Evolutionary conservation across 2,797 vertebrate species (phyloP), one percentile per base, ranked within the genome.

Genomic region (Amblyopsis hoosieri): DNA sequence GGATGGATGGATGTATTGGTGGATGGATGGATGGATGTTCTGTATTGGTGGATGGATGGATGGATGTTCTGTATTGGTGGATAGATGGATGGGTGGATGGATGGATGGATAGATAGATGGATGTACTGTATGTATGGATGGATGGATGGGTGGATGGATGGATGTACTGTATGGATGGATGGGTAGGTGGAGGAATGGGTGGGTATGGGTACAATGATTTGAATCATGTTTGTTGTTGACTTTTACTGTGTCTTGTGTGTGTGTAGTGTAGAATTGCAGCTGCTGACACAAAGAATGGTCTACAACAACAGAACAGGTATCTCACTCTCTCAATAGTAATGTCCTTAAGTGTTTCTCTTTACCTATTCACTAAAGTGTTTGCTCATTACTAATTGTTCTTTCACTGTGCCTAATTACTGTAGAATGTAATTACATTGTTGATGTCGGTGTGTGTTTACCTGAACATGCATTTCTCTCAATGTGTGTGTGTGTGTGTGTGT

Each of bases 361-460:
- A 7, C 37, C 7, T 42, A 9, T 42, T 42, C 9, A 9, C 3
- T 42, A 8, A 9, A 8, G 37, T 42, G 37, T 9, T 42, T 42
- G 37, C 9, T 42, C 8, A 42, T 42, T 42, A 9, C 37, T 42
- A 42, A 42, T 42, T 42, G 37, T 42, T 42, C 37, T 42, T 42
- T 42, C 37, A 42, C 37, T 42, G 37, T 42, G 9, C 37, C 37
- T 12, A 48, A 10, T 48, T 12, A 48, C 2, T 48, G 12, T 14
- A 47, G 13, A 47, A 47, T 48, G 10, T 12, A 12, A 48, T 12
- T 48, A 12, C 45, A 47, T 47, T 47, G 45, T 47, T 13, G 9
- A 12, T 48, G 10, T 48, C 4, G 15, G 45, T 54, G 49, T 47
- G 45, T 64, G 14, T 64, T 54, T 64, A 48, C 14, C 12, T 52